Evolutionary conservation across 2,113 vertebrate species (phyloP), one percentile per base, ranked within the genome.

Genomic region (Chaetodon trifascialis): DNA sequence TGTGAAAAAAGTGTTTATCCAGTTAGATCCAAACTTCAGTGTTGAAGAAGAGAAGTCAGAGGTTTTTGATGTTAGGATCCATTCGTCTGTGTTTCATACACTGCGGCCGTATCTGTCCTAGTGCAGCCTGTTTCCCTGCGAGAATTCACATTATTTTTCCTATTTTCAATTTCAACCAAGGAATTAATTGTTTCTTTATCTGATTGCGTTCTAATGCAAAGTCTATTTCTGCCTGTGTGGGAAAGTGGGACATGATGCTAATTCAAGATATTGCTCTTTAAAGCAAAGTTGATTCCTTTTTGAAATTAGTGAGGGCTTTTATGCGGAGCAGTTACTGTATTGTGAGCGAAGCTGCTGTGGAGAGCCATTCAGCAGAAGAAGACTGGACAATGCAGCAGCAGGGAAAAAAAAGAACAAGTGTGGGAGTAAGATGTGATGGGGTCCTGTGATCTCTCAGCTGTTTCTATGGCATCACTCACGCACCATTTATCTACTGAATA

Each of bases 401-500:
- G 46, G 21, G 40, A 30, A 55, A 12, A 11, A 25, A 40, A 63
- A 52, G n/a, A 21, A 63, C 14, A 67, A 76, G 65, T 70, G 89
- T 82, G 79, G 84, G 86, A 79, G 89, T 76, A 38, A 70, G 82
- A 85, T 71, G 80, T 81, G 89, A 82, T 75, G 82, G 51, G 67
- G 84, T 80, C 72, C 76, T 88, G 69, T 83, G 88, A 93, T 90
- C 81, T 84, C 59, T 68, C 86, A 63, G 85, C 83, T 74, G 79
- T 89, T 88, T 90, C 86, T 89, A 88, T 91, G 82, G 82, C 79
- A 89, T 89, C 82, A 87, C 67, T 83, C 82, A 80, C 65, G 59
- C 76, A 81, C 63, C 49, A 56, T 79, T 86, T 81, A 86, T 78
- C 77, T 47, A 14, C 73, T 81, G 76, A 87, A 85, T 90, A 87